Evolutionary conservation across 2,888 invertebrate species (phyloP), one percentile per base, ranked within the genome.

Genomic region (Mythimna pallens): DNA sequence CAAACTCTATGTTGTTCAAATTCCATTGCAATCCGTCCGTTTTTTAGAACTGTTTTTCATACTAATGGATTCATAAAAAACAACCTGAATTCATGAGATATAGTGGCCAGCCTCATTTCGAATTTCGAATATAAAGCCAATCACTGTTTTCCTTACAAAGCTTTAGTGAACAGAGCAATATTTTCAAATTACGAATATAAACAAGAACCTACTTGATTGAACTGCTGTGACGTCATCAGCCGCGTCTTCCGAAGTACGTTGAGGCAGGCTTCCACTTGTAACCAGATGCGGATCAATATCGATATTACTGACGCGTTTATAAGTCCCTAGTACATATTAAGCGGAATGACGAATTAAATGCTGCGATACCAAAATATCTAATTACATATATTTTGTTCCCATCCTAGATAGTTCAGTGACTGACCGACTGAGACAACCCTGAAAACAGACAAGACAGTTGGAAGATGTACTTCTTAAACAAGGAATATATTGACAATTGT

Each of bases 251-350:
- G 2, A 59, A 74, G 47, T 63, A 65, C 59, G 43, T 74, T 80
- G 75, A 78, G 77, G 75, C 67, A 80, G 70, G 57, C 36, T 75
- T 65, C 54, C 67, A 73, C 59, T 79, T 79, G 58, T 62, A 65
- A 79, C 25, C 55, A 65, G 61, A 76, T 55, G 79, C 64, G 20
- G 30, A 78, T 76, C 58, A 59, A 78, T 78, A 78, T 72, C 59
- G 22, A 61, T 20, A 78, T 55, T 59, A 65, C 22, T 61, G 59
- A 76, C 79, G 36, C 54, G 54, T 73, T 63, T 72, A 72, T 63
- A 64, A 4, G 36, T 72, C 59, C 59, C 68, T 22, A 30, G 22
- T 20, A 50, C 47, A 47, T 55, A 30, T 12, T 59, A n/a, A 30
- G 10, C 10, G n/a, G 12, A 12, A 50, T 61, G 9, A 76, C 54